Base-by-base conservation (phyloP, 2,797 vertebrate genomes). In the Jordanella pulchra region DNA sequence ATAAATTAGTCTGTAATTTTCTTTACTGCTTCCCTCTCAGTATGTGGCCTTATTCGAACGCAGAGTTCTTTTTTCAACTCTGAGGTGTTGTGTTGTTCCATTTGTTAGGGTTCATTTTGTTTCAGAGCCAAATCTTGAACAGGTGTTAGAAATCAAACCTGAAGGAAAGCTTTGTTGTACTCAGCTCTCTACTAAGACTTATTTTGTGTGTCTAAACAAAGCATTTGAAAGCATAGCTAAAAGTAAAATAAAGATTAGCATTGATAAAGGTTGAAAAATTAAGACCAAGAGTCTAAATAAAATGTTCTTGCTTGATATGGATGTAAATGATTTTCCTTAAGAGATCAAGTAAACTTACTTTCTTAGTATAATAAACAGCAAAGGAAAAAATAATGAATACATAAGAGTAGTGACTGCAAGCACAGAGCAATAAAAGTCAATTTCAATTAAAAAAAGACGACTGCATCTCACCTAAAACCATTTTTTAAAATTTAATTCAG, bases 1-100 rank as follows among this genome's bases (percentile, higher is more conserved):
- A 85, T 89, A 83, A 89, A 89, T 75, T 78, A 81, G 60, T 79
- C 85, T 78, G 72, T 78, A 76, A 90, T 84, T 83, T 42, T 76
- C 81, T 92, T 91, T 83, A 91, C 72, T 47, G 63, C 84, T 89
- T 92, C 86, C 88, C 75, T 84, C 85, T 69, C 79, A 67, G 84
- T 81, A 81, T 80, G 79, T 64, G 82, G 87, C 64, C 77, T 68
- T 60, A 72, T 78, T 80, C 67, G 64, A 80, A 64, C 69, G 7
- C 56, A 21, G 30, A 47, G 56, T 50, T 69, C 48, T 72, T 68
- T 71, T 77, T 60, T 35, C 55, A 32, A 67, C 67, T 77, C 76
- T 56, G 11, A 73, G 47, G 4, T 71, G 69, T 66, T 76, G 2
- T 65, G 53, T 9, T 51, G 72, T 66, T 77, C 1, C 61, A 51